Conservation (phyloP, 1,140 invertebrate genomes). For the Pentalonia nigronervosa region DNA sequence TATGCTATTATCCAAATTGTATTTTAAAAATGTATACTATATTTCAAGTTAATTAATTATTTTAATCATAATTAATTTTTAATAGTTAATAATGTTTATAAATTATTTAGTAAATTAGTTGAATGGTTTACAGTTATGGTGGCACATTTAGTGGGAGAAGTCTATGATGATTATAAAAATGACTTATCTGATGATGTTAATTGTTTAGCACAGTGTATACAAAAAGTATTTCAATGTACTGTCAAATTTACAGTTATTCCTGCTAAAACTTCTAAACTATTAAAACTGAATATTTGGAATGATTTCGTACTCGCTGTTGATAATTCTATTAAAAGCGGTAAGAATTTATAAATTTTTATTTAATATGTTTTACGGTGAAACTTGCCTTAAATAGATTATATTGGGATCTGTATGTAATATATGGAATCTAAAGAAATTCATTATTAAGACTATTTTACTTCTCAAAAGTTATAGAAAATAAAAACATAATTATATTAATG, state of each 20-base stretch:
- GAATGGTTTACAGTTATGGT: constrained; percentile 70
- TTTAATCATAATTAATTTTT: neutral
- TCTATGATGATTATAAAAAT: constrained; percentile 63
- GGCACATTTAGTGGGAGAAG: constrained; percentile 73
- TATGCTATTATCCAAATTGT: neutral
- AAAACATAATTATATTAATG: too few relatives aligned
- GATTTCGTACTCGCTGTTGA: constrained; percentile 75
- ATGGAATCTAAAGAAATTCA: neutral
- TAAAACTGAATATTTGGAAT: constrained; percentile 75
- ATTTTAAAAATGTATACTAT: neutral
- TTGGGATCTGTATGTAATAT: neutral
- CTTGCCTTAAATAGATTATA: neutral
- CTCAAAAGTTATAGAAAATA: neutral
- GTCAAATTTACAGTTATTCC: constrained; percentile 75
- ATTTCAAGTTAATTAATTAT: neutral
- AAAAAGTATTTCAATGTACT: constrained; percentile 78
- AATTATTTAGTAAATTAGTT: neutral
- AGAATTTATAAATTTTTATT: neutral
- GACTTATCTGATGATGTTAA: constrained; percentile 65
- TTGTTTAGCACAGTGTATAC: constrained; percentile 72
- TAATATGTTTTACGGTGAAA: neutral
- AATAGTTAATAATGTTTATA: neutral
- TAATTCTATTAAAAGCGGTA: constrained; percentile 67
- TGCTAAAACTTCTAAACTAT: constrained; percentile 70
- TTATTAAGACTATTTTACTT: neutral